A percentile compares a stretch with the other conserved stretches of the same genome.
Conservation (phyloP, 2,888 invertebrate genomes). For the Azorinus chamasolen region DNA sequence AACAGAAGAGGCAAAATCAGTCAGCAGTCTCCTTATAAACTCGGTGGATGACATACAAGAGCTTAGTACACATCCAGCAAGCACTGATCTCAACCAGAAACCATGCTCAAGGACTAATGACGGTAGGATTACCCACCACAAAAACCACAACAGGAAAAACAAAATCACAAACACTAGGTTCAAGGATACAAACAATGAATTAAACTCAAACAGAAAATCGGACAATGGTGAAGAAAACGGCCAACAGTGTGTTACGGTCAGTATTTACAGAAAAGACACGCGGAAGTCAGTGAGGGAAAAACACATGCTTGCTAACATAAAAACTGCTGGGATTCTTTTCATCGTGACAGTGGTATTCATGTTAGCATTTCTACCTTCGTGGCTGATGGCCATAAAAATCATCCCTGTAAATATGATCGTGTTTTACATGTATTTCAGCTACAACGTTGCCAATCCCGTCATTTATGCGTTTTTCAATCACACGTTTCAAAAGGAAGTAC, state of each 20-base stretch:
- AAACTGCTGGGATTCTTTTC: slow-evolving; percentile 85
- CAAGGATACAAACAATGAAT: slow-evolving; percentile 5
- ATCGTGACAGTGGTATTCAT: slow-evolving; percentile 85
- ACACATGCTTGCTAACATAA: slow-evolving; percentile 80
- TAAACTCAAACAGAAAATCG: neutral
- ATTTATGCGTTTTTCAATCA: slow-evolving; percentile 86
- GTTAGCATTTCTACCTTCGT: slow-evolving; percentile 84
- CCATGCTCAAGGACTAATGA: slow-evolving; percentile 12
- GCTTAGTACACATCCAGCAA: neutral
- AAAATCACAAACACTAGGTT: neutral
- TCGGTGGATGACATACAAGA: neutral
- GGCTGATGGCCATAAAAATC: slow-evolving; percentile 81
- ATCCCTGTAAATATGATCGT: slow-evolving; percentile 75
- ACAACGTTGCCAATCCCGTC: slow-evolving; percentile 85
- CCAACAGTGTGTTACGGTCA: neutral
- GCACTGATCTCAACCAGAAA: slow-evolving; percentile 9
- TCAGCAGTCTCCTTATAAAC: too few species aligned
- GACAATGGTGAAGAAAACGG: slow-evolving; percentile 2
- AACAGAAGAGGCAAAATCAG: too few species aligned
- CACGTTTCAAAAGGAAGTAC: slow-evolving; percentile 83
- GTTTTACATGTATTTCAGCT: slow-evolving; percentile 85
- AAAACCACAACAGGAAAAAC: neutral
- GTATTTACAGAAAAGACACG: slow-evolving; percentile 46
- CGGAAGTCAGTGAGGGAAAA: slow-evolving; percentile 58
- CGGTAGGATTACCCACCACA: slow-evolving; percentile 1